Conservation (phyloP, 2,797 vertebrate species). For the Leuciscus waleckii region DNA sequence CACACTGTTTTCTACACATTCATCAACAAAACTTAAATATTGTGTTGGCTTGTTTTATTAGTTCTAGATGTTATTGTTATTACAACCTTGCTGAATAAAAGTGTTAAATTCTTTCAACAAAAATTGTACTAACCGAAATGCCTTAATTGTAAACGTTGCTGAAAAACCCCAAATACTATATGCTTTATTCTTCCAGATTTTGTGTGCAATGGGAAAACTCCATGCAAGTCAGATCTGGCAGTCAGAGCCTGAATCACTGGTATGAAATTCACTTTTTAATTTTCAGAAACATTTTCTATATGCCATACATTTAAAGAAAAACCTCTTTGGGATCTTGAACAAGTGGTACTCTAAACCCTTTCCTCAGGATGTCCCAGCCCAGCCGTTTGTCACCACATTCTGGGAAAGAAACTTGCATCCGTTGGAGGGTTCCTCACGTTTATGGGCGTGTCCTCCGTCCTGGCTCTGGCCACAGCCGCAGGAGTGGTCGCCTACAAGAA, state of each 20-base stretch:
- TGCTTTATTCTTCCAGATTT: slow-evolving; percentile 77
- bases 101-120: background rate
- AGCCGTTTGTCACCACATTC: slow-evolving; percentile 86
- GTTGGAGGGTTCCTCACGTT: slow-evolving; percentile 87
- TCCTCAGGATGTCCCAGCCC: slow-evolving; percentile 86
- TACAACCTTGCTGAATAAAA: background rate
- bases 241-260: slow-evolving; percentile 84
- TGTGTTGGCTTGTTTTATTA: too few species aligned
- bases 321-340: background rate
- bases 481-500: slow-evolving; percentile 85
- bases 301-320: background rate
- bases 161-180: background rate
- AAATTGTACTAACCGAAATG: too few species aligned
- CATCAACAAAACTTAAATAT: background rate
- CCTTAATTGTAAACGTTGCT: too few species aligned
- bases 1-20: background rate
- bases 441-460: slow-evolving; percentile 81
- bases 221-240: slow-evolving; percentile 89
- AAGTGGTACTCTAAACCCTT: background rate
- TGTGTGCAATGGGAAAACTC: slow-evolving; percentile 87
- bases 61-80: too few species aligned
- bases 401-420: slow-evolving; percentile 91
- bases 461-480: slow-evolving; percentile 75
- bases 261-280: slow-evolving; percentile 67
- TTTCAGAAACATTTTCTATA: background rate